Percentiles rank a stretch among this genome's conserved stretches.
These are phyloP conservation scores for Paracentrotus lividus DNA, from an alignment of 53 echinoderm and acorn worm species.

Conservation along the genomic window DNA sequence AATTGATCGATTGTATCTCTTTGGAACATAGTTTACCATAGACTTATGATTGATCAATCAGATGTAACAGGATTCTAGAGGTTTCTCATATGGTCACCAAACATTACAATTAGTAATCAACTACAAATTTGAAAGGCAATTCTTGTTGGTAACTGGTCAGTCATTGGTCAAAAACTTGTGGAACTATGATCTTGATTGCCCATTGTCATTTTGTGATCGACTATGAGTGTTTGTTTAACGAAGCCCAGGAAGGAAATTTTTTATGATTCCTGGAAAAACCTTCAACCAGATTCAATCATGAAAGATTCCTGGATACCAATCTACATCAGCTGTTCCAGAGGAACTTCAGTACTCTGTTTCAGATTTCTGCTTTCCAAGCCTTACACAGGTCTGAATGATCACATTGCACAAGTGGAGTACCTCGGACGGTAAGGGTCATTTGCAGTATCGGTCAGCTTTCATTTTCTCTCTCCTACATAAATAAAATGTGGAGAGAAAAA, in stretches of 20 bases:
- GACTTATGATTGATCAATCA: no score
- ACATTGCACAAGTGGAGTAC: neutral
- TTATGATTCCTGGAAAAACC: neutral
- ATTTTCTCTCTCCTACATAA: conserved; percentile 93
- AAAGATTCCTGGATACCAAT: neutral
- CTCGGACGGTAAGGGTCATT: conserved; percentile 57
- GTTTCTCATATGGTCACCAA: no score
- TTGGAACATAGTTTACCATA: no score
- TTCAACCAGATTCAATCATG: neutral
- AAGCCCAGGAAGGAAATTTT: neutral
- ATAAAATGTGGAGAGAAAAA: neutral
- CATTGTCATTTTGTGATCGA: no score
- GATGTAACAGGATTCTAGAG: no score
- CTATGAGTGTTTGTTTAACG: no score
- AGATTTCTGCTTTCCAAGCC: neutral
- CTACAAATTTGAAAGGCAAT: no score
- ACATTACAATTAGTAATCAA: no score
- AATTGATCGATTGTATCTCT: no score
- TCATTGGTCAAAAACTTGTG: no score
- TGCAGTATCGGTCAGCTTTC: conserved; percentile 98
- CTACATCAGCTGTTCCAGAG: neutral
- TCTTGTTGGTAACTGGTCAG: no score
- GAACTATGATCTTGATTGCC: no score
- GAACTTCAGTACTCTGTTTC: neutral
- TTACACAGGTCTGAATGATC: neutral